Conservation (phyloP, 2,888 invertebrate species). For the Folsomia candida region DNA sequence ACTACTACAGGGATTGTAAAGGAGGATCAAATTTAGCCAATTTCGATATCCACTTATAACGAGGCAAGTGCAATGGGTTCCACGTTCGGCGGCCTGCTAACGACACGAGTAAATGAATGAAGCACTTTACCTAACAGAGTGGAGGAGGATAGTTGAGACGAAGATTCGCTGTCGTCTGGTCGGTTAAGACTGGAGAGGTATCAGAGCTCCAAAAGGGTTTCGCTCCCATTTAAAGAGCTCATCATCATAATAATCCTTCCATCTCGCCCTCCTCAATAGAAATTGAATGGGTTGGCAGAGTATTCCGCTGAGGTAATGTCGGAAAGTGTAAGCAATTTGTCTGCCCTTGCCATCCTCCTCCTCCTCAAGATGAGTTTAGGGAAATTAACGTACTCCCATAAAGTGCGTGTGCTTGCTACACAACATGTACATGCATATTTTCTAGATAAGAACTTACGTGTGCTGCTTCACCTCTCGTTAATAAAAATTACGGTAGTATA, state of each 20-base stretch:
- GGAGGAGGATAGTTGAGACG: no score
- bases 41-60: neutral
- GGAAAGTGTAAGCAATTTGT: conserved; percentile 19
- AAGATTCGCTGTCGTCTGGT: no score
- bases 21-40: neutral
- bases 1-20: neutral
- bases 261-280: neutral
- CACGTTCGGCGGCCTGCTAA: neutral
- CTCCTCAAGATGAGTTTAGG: neutral
- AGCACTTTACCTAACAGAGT: no score
- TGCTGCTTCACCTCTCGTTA: neutral
- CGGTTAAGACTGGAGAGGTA: no score
- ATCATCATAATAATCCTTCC: conserved; percentile 19
- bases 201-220: no score
- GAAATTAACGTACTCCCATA: conserved; percentile 11
- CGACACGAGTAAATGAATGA: neutral
- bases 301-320: neutral
- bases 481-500: neutral
- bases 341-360: neutral
- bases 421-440: no score
- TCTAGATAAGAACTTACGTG: no score
- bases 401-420: no score
- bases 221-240: conserved; percentile 12
- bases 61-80: neutral
- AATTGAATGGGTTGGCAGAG: neutral